These are phyloP conservation scores for Synodontis membranacea DNA, from an alignment of 2,113 vertebrate species.

Conservation along the genomic window DNA sequence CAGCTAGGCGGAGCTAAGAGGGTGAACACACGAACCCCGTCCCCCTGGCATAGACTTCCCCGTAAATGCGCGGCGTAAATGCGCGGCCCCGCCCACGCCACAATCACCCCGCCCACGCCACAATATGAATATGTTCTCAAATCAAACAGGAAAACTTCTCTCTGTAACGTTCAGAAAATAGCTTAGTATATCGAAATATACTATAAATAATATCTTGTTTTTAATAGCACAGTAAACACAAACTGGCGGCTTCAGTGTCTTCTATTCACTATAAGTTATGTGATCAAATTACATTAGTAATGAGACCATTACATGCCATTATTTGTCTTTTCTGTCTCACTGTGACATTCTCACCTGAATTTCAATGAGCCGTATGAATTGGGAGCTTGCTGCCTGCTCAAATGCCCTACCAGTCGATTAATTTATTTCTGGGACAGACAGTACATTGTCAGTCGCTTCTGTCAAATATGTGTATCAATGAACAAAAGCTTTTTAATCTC, in stretches of 20 bases:
- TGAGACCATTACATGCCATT: not conserved
- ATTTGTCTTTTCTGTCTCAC: conserved; percentile 1
- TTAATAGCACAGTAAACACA: not conserved
- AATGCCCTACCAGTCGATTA: not conserved
- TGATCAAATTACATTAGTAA: conserved; percentile 5
- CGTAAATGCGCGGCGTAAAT: no score
- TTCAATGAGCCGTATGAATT: not conserved
- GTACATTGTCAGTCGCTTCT: not conserved
- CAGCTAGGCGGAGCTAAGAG: no score
- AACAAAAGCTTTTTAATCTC: not conserved
- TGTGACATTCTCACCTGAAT: not conserved
- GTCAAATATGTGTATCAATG: not conserved
- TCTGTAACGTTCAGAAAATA: not conserved
- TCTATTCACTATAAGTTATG: not conserved
- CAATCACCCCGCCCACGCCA: no score
- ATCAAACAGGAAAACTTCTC: not conserved
- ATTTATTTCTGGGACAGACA: not conserved
- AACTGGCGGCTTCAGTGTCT: not conserved
- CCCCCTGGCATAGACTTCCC: no score
- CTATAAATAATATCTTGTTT: no score
- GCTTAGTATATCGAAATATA: not conserved
- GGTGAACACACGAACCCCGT: no score
- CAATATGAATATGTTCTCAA: not conserved
- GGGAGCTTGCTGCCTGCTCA: not conserved
- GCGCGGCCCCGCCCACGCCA: no score